A percentile compares a stretch with the other conserved stretches of the same genome.
These are phyloP conservation scores for Ips typographus DNA, from an alignment of 1,140 invertebrate species.

Conservation along the genomic window DNA sequence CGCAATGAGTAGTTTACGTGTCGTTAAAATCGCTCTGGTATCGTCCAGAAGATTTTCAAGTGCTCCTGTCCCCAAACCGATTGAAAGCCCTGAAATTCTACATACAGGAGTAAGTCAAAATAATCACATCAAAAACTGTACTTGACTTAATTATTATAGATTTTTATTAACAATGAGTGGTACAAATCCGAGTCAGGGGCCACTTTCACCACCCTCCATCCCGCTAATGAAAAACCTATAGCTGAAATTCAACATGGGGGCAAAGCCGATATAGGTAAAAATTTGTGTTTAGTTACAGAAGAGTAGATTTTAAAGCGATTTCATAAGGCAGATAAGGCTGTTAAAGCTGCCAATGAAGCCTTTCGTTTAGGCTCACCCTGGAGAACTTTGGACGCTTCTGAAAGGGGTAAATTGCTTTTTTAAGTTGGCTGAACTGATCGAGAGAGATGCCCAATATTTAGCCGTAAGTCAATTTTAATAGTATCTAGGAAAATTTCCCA, in stretches of 20 bases:
- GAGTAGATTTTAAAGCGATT: neutral
- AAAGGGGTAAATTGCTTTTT: slow-evolving; percentile 76
- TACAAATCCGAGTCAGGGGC: slow-evolving; percentile 83
- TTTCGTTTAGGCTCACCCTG: slow-evolving; percentile 81
- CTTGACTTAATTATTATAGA: slow-evolving; percentile 56
- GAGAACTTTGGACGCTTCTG: slow-evolving; percentile 88
- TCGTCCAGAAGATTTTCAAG: too few relatives aligned
- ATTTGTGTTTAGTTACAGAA: neutral
- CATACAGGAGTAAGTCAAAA: neutral
- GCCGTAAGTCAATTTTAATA: slow-evolving; percentile 62
- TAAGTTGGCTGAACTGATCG: slow-evolving; percentile 79
- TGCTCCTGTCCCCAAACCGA: too few relatives aligned
- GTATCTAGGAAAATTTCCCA: too few relatives aligned
- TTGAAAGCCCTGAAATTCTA: neutral
- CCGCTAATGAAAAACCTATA: slow-evolving; percentile 82
- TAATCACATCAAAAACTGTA: neutral
- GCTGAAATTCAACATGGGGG: slow-evolving; percentile 70
- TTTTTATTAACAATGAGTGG: slow-evolving; percentile 99
- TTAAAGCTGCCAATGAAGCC: slow-evolving; percentile 73
- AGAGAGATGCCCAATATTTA: slow-evolving; percentile 74
- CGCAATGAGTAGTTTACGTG: too few relatives aligned
- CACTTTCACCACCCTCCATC: slow-evolving; percentile 89
- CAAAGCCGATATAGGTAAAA: neutral
- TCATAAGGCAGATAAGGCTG: slow-evolving; percentile 55
- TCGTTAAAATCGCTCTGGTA: too few relatives aligned